A percentile compares a stretch with the other conserved stretches of the same genome.
Evolutionary conservation across 2,113 vertebrate genomes (phyloP).

Genomic region (Pseudolaguvia tuberculata): DNA sequence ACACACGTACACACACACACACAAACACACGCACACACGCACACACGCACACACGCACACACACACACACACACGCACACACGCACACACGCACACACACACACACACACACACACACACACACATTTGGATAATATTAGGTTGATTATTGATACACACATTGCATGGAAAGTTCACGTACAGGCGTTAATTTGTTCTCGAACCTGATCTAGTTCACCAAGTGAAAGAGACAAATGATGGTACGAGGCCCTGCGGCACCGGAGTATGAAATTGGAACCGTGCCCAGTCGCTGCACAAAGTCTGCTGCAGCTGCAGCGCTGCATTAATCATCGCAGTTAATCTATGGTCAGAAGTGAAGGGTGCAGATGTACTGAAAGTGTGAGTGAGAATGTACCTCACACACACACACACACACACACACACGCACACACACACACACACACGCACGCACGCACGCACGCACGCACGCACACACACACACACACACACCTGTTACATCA

Average conservation of each 20-base stretch:
- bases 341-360: slow-evolving; percentile 9
- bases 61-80: background rate
- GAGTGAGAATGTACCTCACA: background rate
- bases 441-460: no score
- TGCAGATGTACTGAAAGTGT: background rate
- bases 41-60: background rate
- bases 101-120: slow-evolving; percentile 10
- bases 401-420: no score
- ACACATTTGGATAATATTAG: slow-evolving; percentile 7
- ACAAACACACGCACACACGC: background rate
- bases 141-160: slow-evolving; percentile 33
- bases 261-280: slow-evolving; percentile 37
- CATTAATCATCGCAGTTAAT: slow-evolving; percentile 15
- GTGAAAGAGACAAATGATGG: slow-evolving; percentile 25
- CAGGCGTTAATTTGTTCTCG: slow-evolving; percentile 11
- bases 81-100: slow-evolving; percentile 8
- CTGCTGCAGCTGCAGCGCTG: background rate
- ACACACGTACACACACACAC: no score
- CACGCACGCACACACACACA: no score
- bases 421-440: no score
- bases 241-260: background rate
- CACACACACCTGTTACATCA: no score
- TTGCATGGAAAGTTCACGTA: no score
- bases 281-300: background rate
- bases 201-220: slow-evolving; percentile 19